Base-by-base conservation (phyloP, 2,797 vertebrate species). In the Sebastes kiyomatsui region DNA sequence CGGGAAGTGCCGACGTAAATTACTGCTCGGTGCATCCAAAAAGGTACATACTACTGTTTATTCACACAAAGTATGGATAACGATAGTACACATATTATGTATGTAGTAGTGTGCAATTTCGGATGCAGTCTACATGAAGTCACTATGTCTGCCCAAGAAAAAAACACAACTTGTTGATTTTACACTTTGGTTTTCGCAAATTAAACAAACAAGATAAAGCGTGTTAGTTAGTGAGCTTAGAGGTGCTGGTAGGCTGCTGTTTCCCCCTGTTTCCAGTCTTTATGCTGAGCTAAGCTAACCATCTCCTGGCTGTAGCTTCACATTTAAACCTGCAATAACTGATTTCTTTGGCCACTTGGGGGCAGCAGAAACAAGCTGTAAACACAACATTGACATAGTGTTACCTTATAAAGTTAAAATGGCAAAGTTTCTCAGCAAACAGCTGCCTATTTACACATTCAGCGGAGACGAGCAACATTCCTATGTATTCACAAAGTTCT, bases 401-500 rank as follows among this genome's bases (percentile, higher is more conserved):
- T 42, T 42, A 42, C 38, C 38, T 42, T 14, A 42, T 65, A 38
- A 6, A 23, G 13, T 3, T 65, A 1, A 64, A 14, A 64, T 64
- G 38, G 11, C 13, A 46, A 46, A 46, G 0, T 46, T 46, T 46
- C 14, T 46, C 42, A 46, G 42, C 42, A 46, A 46, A 7, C 14
- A 7, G 16, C 42, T 46, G 42, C 42, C 42, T 46, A 16, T 46
- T 18, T 46, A 46, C 6, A 46, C 42, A 16, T 2, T 46, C 42
- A 46, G 42, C 0, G 2, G 3, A 59, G 25, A 16, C 3, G 0
- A 62, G 32, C 60, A 33, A 35, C 11, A 61, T 61, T 33, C 38
- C 38, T 14, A 42, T 14, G 13, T 0, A 42, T 0, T 42, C 0
- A 42, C 38, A 42, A 42, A 42, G 38, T 42, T 42, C 13, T 0